Percentiles rank a stretch among this genome's conserved stretches.
phyloP scores from a whole-genome alignment of 1,140 invertebrate genomes.

The Steinernema feltiae region DNA sequence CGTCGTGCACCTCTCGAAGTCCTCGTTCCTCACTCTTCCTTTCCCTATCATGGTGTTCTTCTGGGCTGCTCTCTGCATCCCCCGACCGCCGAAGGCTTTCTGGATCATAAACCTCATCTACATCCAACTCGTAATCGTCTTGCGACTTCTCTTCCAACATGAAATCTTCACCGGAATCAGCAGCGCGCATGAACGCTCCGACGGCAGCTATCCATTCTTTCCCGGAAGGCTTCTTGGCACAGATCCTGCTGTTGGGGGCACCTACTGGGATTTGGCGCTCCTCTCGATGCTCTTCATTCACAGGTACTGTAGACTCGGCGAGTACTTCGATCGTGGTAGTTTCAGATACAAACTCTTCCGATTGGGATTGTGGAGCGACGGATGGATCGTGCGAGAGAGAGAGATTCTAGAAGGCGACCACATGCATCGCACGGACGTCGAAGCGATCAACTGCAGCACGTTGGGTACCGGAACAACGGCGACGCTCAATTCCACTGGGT shows the following conservation, averaged over 20 bases:
- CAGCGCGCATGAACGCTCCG: background rate
- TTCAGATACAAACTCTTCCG: conserved; percentile 1
- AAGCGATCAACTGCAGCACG: conserved; percentile 14
- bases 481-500: background rate
- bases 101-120: conserved; percentile 11
- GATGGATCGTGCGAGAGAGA: background rate
- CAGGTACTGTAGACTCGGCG: background rate
- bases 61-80: background rate
- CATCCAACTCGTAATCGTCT: conserved; percentile 1
- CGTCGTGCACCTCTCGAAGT: background rate
- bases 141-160: background rate
- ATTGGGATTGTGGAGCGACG: background rate
- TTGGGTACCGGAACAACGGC: background rate
- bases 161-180: background rate
- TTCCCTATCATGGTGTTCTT: conserved; percentile 4
- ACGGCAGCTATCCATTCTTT: background rate
- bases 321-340: background rate
- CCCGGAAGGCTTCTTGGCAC: background rate
- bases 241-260: background rate
- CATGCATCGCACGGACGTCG: background rate
- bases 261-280: background rate
- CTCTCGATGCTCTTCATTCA: conserved; percentile 9
- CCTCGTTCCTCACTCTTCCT: background rate
- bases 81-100: background rate
- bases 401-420: background rate